Evolutionary conservation across 1,140 invertebrate species (phyloP).

Genomic region (Pachyrhynchus sulphureomaculatus): DNA sequence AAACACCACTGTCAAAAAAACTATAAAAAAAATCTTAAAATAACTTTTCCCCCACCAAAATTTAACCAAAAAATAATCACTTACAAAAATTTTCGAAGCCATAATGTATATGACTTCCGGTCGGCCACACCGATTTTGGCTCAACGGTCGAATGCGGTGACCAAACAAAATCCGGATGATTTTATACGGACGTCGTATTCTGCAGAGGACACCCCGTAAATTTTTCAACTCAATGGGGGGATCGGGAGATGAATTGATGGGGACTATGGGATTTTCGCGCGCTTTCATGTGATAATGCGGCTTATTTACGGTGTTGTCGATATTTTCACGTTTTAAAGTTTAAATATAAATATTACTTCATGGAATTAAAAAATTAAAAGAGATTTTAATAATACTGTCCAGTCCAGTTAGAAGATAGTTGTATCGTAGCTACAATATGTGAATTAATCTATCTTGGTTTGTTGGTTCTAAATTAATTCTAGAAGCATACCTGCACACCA

Average conservation of each 20-base stretch:
- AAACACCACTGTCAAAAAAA: too few species aligned
- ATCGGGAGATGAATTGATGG: slow-evolving; percentile 21
- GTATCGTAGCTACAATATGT: too few species aligned
- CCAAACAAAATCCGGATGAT: slow-evolving; percentile 27
- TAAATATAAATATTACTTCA: too few species aligned
- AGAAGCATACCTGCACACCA: too few species aligned
- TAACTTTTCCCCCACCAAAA: neutral
- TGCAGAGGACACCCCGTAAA: slow-evolving; percentile 33
- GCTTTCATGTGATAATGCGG: slow-evolving; percentile 13
- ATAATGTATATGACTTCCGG: slow-evolving; percentile 36
- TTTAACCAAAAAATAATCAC: slow-evolving; percentile 20
- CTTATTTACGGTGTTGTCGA: too few species aligned
- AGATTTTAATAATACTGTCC: too few species aligned
- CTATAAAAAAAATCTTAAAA: too few species aligned
- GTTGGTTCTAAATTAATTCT: too few species aligned
- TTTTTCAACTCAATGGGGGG: slow-evolving; percentile 3
- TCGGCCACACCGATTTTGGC: slow-evolving; percentile 26
- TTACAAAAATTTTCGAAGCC: slow-evolving; percentile 46
- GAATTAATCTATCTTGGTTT: too few species aligned
- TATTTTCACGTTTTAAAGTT: too few species aligned
- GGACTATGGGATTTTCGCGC: slow-evolving; percentile 5
- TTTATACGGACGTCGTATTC: slow-evolving; percentile 36
- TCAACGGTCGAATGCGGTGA: slow-evolving; percentile 21
- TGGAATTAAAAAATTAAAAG: too few species aligned
- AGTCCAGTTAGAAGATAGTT: too few species aligned